Base-by-base conservation (phyloP, 1,140 invertebrate genomes). In the Platorchestia sp. region DNA sequence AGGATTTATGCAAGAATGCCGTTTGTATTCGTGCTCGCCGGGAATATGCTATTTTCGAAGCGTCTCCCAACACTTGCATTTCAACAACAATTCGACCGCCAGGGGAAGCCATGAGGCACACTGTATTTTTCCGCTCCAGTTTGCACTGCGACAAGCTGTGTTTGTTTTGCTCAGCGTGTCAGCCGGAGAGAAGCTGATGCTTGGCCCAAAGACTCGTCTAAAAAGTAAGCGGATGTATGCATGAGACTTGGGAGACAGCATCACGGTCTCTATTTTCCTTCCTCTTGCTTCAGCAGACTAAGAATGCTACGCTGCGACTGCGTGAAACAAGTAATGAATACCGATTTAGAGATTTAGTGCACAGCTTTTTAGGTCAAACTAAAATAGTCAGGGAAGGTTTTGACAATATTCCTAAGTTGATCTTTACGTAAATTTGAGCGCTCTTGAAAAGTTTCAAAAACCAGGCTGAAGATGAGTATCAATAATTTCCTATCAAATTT, bases 51-150 rank as follows among this genome's bases (percentile, higher is more conserved):
- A 75, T 75, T 75, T 75, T 75, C 59, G 59, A 22, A 22, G 59
- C 59, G 59, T 75, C 59, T 75, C 59, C 59, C 59, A 75, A 75
- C 59, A 75, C 59, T 75, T 75, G 59, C 59, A 75, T 75, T 75
- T 75, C 59, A 36, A 75, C 59, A 75, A 75, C 59, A 75, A 75
- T 75, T 75, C 59, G 59, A 75, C 59, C 59, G 59, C 59, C 27
- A 75, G 59, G 36, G 27, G 59, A 75, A 75, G 59, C 14, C 59
- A 22, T 75, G 59, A 75, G 14, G 27, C 59, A 36, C 14, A 75
- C 59, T 75, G 59, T 75, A 75, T 75, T 75, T 75, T 75, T 75
- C 14, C 27, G 59, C 59, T 75, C 27, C 59, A 75, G 59, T 75
- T 75, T 75, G 27, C 59, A 75, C 59, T 75, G 59, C 59, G 59